These are phyloP conservation scores for Forbesichthys agassizii DNA, from an alignment of 2,113 vertebrate species.

Conservation along the genomic window DNA sequence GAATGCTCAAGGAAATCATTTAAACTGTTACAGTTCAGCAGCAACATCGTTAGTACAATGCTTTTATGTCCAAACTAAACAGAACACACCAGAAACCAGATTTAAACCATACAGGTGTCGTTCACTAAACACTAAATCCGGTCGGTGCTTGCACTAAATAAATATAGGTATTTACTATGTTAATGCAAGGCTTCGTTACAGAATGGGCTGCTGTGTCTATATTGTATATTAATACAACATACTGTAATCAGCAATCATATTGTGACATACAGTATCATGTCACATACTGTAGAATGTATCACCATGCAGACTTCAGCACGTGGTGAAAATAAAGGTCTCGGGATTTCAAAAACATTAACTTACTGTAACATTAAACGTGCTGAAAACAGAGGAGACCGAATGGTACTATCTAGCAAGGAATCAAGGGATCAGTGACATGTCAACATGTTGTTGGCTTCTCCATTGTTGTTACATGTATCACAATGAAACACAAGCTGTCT, in stretches of 20 bases:
- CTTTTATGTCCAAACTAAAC: constrained; percentile 10
- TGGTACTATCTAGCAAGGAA: constrained; percentile 48
- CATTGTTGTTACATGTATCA: constrained; percentile 59
- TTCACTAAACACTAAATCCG: too few species aligned
- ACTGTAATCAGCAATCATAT: too few species aligned
- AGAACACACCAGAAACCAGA: constrained; percentile 19
- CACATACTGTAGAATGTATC: too few species aligned
- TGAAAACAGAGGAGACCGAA: constrained; percentile 31
- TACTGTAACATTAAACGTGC: neutral
- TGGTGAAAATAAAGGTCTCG: too few species aligned
- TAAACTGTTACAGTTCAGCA: constrained; percentile 64
- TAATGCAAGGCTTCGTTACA: neutral
- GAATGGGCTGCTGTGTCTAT: neutral
- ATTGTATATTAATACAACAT: too few species aligned
- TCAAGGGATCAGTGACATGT: constrained; percentile 71
- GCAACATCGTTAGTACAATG: constrained; percentile 41
- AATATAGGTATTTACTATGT: neutral
- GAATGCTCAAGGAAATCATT: constrained; percentile 74
- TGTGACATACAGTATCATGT: too few species aligned
- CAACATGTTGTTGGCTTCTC: constrained; percentile 63
- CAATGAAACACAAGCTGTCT: constrained; percentile 50
- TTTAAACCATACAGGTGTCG: too few species aligned
- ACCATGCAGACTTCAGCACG: too few species aligned
- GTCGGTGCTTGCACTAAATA: too few species aligned
- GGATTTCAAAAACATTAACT: too few species aligned